Evolutionary conservation across 2,888 invertebrate genomes (phyloP).

Genomic region (Heteropelma amictum): DNA sequence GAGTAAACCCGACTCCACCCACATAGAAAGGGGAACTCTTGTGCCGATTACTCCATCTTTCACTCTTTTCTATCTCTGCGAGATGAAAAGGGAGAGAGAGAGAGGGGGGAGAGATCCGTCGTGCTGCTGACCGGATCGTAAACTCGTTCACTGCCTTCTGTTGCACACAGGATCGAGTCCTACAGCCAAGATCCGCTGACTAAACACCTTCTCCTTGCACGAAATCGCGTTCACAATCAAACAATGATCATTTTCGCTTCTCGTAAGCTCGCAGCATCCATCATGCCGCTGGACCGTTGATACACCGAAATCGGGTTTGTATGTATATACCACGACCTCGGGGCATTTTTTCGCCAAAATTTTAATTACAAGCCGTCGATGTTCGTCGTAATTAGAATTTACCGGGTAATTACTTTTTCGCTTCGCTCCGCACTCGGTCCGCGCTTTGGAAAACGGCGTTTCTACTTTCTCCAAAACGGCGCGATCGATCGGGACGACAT

Average conservation of each 20-base stretch:
- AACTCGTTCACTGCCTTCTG: conserved; percentile 49
- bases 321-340: no score
- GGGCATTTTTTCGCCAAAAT: no score
- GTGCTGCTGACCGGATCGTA: conserved; percentile 55
- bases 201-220: conserved; percentile 28
- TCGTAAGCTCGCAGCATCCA: no score
- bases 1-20: conserved; percentile 66
- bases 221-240: not conserved
- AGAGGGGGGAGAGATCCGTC: conserved; percentile 37
- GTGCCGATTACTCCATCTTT: conserved; percentile 53
- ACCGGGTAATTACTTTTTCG: no score
- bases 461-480: no score
- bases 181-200: conserved; percentile 29
- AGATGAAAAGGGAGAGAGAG: not conserved
- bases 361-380: no score
- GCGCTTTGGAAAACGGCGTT: no score
- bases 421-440: no score
- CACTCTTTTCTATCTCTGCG: conserved; percentile 42
- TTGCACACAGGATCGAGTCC: conserved; percentile 39
- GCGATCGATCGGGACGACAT: no score
- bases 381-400: no score
- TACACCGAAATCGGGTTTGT: no score
- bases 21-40: conserved; percentile 65
- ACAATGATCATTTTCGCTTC: not conserved
- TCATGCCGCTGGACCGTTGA: no score